A percentile compares a stretch with the other conserved stretches of the same genome.
These are phyloP conservation scores for Zoanthus gigantus DNA, from an alignment of 92 coral and sea anemone genomes.

Conservation along the genomic window DNA sequence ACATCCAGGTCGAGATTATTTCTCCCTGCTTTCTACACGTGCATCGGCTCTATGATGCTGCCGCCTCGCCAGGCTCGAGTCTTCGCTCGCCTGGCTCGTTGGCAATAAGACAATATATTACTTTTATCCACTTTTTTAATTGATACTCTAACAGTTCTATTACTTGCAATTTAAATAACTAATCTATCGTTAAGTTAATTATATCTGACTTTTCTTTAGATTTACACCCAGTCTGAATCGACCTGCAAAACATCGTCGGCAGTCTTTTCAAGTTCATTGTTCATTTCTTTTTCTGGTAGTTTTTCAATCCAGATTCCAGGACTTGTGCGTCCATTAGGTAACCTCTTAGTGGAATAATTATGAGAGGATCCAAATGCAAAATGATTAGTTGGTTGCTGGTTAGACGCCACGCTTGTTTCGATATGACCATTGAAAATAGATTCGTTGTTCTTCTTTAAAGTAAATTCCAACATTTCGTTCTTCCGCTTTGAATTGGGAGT, in stretches of 20 bases:
- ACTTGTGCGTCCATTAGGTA: background rate
- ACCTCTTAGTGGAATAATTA: background rate
- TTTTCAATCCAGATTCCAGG: background rate
- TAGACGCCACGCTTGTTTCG: background rate
- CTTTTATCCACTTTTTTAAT: no score
- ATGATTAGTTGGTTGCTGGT: background rate
- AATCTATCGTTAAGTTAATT: background rate
- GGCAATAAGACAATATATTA: no score
- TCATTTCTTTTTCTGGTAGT: background rate
- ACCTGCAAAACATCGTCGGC: constrained; percentile 6
- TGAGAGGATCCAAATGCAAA: background rate
- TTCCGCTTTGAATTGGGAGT: background rate
- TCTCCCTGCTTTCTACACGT: no score
- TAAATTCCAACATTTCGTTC: background rate
- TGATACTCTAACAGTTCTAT: background rate
- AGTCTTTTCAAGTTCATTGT: background rate
- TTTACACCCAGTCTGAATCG: constrained; percentile 33
- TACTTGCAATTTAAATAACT: background rate
- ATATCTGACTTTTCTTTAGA: background rate
- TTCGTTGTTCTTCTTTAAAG: background rate
- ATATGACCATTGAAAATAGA: background rate
- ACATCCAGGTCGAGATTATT: no score
- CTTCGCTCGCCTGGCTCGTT: no score
- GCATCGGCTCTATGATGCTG: no score
- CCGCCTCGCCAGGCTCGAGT: no score